A percentile compares a stretch with the other conserved stretches of the same genome.
These are phyloP conservation scores for Blastobasis adustella DNA, from an alignment of 2,888 invertebrate species.

Conservation along the genomic window DNA sequence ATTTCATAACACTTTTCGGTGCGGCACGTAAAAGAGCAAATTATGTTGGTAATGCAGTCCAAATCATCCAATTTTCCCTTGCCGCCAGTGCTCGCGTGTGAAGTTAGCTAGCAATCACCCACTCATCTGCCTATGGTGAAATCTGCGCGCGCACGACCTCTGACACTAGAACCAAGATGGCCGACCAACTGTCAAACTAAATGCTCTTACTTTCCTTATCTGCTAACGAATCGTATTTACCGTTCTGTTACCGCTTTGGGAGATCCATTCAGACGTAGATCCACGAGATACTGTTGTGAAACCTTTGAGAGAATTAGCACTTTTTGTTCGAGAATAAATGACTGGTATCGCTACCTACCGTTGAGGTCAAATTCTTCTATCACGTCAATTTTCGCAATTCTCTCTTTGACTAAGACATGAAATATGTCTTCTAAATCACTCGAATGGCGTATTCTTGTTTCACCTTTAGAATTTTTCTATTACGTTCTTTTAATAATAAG, in stretches of 20 bases:
- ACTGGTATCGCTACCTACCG: constrained; percentile 14
- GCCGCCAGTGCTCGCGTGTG: constrained; percentile 33
- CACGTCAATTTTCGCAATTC: constrained; percentile 5
- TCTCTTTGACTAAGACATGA: not conserved
- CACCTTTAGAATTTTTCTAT: constrained; percentile 4
- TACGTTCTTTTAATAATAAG: constrained; percentile 14
- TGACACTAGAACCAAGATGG: constrained; percentile 62
- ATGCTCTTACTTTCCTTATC: constrained; percentile 63
- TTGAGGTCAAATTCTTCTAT: not conserved
- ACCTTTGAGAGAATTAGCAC: constrained; percentile 34
- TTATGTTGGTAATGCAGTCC: constrained; percentile 17
- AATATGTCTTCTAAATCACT: no score
- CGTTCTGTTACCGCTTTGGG: constrained; percentile 28
- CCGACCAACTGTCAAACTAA: constrained; percentile 54
- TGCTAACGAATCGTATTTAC: constrained; percentile 48
- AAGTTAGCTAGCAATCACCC: constrained; percentile 30
- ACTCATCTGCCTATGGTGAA: constrained; percentile 54
- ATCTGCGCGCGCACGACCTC: constrained; percentile 54
- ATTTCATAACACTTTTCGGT: no score
- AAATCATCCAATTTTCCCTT: constrained; percentile 39
- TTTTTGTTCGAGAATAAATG: constrained; percentile 31
- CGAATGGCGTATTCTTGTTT: no score
- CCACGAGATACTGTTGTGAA: constrained; percentile 35
- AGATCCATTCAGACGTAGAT: constrained; percentile 39
- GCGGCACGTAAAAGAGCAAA: no score